Base-by-base conservation (phyloP, 2,113 vertebrate species). In the Catharus fuscescens region DNA sequence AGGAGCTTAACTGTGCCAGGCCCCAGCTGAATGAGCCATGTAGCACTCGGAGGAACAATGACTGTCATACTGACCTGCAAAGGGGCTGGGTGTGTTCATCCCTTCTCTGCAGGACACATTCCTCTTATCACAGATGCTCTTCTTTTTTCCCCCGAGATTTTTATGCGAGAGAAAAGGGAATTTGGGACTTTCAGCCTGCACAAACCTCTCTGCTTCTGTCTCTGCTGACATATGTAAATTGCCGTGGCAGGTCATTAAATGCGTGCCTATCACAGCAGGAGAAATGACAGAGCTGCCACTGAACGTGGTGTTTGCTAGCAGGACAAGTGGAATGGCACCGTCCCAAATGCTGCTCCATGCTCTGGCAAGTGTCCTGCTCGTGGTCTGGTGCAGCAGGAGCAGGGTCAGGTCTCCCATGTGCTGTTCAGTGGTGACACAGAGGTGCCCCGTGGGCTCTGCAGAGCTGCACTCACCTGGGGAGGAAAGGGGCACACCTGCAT, bases 1-100 rank as follows among this genome's bases (percentile, higher is more conserved):
- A 54, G 36, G 45, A 83, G 56, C 28, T 93, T 90, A 86, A 96
- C 85, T 71, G 69, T 91, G 34, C 76, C 86, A 78, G 72, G 31
- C 70, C 45, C 14, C 25, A 84, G 64, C 48, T 70, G 48, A 31
- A 74, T 26, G 26, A 86, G 53, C 31, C n/a, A 28, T 0, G 1
- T 40, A 69, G 69, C 36, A 42, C 21, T 47, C 34, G 78, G 60
- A 86, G 21, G 56, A n/a, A 48, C 26, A 64, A 20, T 18, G 19
- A 16, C 52, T 60, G 48, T 81, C 3, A 0, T 59, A 29, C 19
- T 72, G 31, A 67, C 52, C 52, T 47, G 62, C 20, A 13, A 45
- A 81, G 25, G 34, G 26, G 8, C 42, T 54, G 56, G 14, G 36
- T 81, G 44, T 59, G 25, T 47, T 79, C 15, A 9, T 18, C 23